Base-by-base conservation (phyloP, 1,140 invertebrate species). In the Bombus cullumanus region DNA sequence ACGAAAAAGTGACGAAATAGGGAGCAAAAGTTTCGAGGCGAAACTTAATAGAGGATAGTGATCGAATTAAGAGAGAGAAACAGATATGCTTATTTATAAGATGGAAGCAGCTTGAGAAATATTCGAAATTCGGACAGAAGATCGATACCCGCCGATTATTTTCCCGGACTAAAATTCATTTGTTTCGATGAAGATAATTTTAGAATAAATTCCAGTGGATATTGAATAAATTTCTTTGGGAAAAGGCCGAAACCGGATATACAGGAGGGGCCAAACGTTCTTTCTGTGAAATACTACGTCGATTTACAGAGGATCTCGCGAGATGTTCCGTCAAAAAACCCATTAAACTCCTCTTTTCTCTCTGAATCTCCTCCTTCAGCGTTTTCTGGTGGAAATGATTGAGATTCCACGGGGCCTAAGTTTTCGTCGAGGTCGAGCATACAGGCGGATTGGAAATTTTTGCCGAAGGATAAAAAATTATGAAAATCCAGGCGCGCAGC, bases 381-480 rank as follows among this genome's bases (percentile, higher is more conserved):
- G 37, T 4, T 43, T 43, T n/a, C 15, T 34, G 13, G 15, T 41
- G 13, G 41, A 68, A 59, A 80, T 57, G 62, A 73, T 72, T 47
- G 66, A 80, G 57, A 73, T 64, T 34, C 68, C 53, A 15, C 64
- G n/a, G 22, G n/a, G 43, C 15, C 31, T 10, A 43, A 62, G 75
- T 72, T 79, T 43, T 10, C 53, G 25, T 34, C 4, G 59, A n/a
- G 47, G 15, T 53, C 18, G 47, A 53, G 62, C 31, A 31, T n/a
- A 28, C 57, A 59, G 57, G 39, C 25, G 83, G 74, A 84, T 89
- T 89, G 89, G 80, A 88, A 91, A 90, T 88, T 86, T 91, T 81
- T 37, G 18, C 88, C 91, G 84, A 91, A 91, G 86, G 84, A 87
- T 91, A 91, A 90, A 92, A 91, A 91, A 91, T 91, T 91, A 91